Evolutionary conservation across 2,113 vertebrate species (phyloP).

Genomic region (Aldabrachelys gigantea): DNA sequence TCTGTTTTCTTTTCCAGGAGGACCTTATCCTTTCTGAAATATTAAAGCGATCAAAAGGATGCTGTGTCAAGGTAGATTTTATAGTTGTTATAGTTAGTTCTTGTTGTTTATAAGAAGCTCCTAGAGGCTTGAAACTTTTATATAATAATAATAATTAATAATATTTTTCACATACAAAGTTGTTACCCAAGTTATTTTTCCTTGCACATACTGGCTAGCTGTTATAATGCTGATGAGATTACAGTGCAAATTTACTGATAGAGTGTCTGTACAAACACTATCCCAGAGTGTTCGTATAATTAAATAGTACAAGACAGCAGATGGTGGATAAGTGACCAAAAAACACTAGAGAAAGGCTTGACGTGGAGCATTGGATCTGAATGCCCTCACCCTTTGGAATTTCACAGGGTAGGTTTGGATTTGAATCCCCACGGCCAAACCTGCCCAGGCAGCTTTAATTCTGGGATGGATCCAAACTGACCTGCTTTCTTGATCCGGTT

Average conservation of each 20-base stretch:
- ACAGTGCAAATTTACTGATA: slow-evolving; percentile 51
- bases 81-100: slow-evolving; percentile 4
- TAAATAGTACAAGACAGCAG: slow-evolving; percentile 5
- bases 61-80: slow-evolving; percentile 40
- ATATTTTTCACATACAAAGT: slow-evolving; percentile 17
- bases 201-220: slow-evolving; percentile 6
- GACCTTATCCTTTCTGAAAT: background rate
- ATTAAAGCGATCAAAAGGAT: background rate
- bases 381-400: background rate
- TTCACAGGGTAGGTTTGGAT: background rate
- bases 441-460: background rate
- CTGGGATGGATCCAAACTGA: background rate
- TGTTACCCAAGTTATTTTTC: background rate
- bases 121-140: background rate
- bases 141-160: slow-evolving; percentile 22
- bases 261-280: background rate
- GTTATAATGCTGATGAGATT: slow-evolving; percentile 37
- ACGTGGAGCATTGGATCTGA: background rate
- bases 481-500: background rate
- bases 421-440: background rate
- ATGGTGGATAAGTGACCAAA: background rate
- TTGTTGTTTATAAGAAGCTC: slow-evolving; percentile 46
- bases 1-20: background rate
- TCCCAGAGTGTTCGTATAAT: slow-evolving; percentile 2
- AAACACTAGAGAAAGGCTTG: background rate